Evolutionary conservation across 1,140 invertebrate species (phyloP), one percentile per base, ranked within the genome.

Genomic region (Oncopeltus fasciatus): DNA sequence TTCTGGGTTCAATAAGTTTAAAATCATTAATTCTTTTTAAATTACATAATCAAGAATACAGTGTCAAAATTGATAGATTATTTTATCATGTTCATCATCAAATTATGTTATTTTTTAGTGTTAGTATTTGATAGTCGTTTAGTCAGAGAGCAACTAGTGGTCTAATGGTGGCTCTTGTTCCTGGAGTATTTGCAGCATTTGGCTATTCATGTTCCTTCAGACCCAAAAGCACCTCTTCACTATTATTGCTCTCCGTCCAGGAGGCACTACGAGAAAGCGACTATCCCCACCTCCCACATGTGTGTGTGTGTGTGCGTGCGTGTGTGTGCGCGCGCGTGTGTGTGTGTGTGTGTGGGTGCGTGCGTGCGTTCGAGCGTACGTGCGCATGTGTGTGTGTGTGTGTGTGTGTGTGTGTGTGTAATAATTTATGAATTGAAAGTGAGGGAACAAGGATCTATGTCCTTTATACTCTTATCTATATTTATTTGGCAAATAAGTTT

Each of bases 191-290:
- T n/a, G n/a, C n/a, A n/a, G n/a, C n/a, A n/a, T n/a, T n/a, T n/a
- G n/a, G n/a, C n/a, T n/a, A n/a, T n/a, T n/a, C n/a, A n/a, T n/a
- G n/a, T n/a, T n/a, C n/a, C n/a, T 53, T 20, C 26, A 24, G 26
- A 21, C 43, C 14, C 31, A 20, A n/a, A 43, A 16, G 26, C 1
- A 20, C 16, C 49, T 26, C 21, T 24, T 24, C 1, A 53, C 16
- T 14, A 24, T 1, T 14, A 26, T 38, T 44, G 21, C 20, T 49
- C 33, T 43, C 49, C 60, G 62, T 60, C 62, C 62, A 64, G 62
- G 62, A 64, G 62, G 62, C 62, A 64, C 62, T 64, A 49, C 62
- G 33, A 53, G 62, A 49, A 64, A 64, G 62, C 62, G 62, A 59
- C 51, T 26, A 59, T 33, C 62, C n/a, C 58, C 58, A 60, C 62